Conservation (phyloP, 2,888 invertebrate species). For the Lasioglossum zephyrum region DNA sequence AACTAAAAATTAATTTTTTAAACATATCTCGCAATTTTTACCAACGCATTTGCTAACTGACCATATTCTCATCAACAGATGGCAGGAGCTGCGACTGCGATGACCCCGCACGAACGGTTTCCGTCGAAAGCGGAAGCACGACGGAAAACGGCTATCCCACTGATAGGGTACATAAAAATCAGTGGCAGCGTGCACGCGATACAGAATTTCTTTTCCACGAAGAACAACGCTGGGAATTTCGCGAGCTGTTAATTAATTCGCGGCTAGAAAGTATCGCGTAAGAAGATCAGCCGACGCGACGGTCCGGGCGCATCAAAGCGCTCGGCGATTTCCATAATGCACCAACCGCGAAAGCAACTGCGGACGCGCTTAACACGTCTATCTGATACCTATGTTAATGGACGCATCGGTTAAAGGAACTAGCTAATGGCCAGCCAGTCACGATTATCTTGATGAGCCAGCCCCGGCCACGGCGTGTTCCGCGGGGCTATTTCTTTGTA, state of each 20-base stretch:
- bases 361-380: slow-evolving; percentile 60
- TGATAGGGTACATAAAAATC: neutral
- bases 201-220: neutral
- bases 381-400: slow-evolving; percentile 69
- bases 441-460: slow-evolving; percentile 61
- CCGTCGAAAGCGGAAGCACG: neutral
- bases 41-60: neutral
- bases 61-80: neutral
- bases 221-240: slow-evolving; percentile 13
- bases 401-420: slow-evolving; percentile 60
- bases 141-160: neutral
- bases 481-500: slow-evolving; percentile 38
- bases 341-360: slow-evolving; percentile 45
- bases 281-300: slow-evolving; percentile 39
- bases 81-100: neutral
- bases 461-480: slow-evolving; percentile 12
- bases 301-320: slow-evolving; percentile 36
- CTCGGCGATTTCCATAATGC: slow-evolving; percentile 61
- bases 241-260: slow-evolving; percentile 10
- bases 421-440: slow-evolving; percentile 54
- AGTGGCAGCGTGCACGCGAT: neutral
- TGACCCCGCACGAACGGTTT: neutral
- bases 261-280: slow-evolving; percentile 37
- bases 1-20: neutral
- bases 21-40: neutral